phyloP scores from a whole-genome alignment of 2,797 vertebrate genomes.

The Halcyon smyrnensis region DNA sequence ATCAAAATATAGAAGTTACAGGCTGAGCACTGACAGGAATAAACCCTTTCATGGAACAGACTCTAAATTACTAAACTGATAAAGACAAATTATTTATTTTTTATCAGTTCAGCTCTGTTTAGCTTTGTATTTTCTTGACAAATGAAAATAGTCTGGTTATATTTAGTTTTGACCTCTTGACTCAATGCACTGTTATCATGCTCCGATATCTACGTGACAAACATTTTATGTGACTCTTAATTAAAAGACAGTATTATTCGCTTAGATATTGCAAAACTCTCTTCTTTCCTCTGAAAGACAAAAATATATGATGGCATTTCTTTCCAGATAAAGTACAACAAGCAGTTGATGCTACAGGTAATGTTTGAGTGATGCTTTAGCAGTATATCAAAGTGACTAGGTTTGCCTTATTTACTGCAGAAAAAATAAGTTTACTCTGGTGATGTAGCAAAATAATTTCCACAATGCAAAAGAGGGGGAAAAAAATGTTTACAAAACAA shows the following conservation, averaged over 20 bases:
- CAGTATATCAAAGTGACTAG: neutral
- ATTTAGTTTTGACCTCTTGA: neutral
- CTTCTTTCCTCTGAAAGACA: neutral
- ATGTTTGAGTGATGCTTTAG: neutral
- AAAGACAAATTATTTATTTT: neutral
- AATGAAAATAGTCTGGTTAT: neutral
- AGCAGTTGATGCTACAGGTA: neutral
- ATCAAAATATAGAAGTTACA: neutral
- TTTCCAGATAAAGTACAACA: neutral
- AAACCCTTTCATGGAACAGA: neutral
- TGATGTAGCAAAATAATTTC: neutral
- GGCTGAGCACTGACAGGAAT: neutral
- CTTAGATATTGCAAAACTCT: neutral
- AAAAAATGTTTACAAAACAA: neutral
- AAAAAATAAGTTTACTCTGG: neutral
- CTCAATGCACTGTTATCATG: neutral
- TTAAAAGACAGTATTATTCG: neutral
- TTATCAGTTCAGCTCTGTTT: neutral
- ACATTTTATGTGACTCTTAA: neutral
- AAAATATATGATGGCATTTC: neutral
- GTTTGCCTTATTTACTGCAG: neutral
- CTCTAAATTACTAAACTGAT: neutral
- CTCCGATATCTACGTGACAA: neutral
- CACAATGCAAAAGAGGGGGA: neutral
- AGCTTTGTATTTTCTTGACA: neutral